Conservation (phyloP, 2,888 invertebrate species). For the Phania funesta region DNA sequence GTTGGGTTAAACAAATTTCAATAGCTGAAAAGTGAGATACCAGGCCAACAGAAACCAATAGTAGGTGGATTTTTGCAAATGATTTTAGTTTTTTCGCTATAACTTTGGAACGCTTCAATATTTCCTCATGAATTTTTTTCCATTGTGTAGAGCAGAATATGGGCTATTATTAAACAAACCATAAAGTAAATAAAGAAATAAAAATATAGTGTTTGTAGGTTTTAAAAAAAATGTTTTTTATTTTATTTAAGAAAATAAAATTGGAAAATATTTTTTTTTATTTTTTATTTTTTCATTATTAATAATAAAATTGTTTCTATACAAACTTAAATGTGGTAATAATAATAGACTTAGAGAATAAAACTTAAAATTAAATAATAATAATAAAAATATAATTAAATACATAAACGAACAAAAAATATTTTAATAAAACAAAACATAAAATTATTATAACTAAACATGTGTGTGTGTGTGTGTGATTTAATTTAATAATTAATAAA, state of each 20-base stretch:
- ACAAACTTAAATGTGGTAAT: constrained; percentile 56
- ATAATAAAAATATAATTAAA: constrained; percentile 56
- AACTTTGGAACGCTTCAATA: too few species aligned
- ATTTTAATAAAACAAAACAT: constrained; percentile 67
- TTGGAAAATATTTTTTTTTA: constrained; percentile 53
- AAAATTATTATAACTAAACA: constrained; percentile 39
- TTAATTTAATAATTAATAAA: constrained; percentile 41
- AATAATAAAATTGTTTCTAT: constrained; percentile 62
- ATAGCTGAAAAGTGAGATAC: too few species aligned
- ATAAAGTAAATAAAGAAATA: constrained; percentile 37
- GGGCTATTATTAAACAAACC: too few species aligned
- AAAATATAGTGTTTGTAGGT: constrained; percentile 64
- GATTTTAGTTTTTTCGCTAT: too few species aligned
- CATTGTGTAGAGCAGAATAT: too few species aligned
- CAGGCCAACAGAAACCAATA: too few species aligned
- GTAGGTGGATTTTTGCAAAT: too few species aligned
- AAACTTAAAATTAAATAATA: constrained; percentile 67
- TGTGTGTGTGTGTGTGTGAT: constrained; percentile 9
- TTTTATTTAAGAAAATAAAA: constrained; percentile 64
- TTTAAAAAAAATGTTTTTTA: constrained; percentile 56
- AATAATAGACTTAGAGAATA: constrained; percentile 48
- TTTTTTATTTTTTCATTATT: constrained; percentile 31
- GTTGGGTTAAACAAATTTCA: too few species aligned
- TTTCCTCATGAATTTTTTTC: too few species aligned
- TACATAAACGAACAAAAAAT: constrained; percentile 65